These are phyloP conservation scores for Mellivora capensis DNA, from an alignment of 2,113 vertebrate species.

Conservation along the genomic window DNA sequence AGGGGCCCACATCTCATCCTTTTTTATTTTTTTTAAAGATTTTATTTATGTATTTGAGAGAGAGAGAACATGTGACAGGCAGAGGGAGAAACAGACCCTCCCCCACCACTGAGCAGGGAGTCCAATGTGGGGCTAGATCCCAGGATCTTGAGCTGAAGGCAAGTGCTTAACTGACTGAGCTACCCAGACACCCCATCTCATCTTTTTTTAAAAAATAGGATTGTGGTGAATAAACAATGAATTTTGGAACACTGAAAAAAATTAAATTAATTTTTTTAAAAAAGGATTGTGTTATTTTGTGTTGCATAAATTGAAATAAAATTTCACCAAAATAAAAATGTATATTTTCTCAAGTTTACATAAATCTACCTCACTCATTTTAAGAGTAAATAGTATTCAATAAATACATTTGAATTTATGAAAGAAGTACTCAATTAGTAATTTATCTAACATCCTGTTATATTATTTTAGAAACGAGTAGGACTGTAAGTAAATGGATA, in stretches of 20 bases:
- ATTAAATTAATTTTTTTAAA: background rate
- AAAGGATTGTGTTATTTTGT: background rate
- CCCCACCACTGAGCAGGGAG: too few relatives aligned
- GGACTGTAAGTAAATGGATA: background rate
- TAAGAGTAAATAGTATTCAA: background rate
- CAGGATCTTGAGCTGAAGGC: too few relatives aligned
- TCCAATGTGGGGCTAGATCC: too few relatives aligned
- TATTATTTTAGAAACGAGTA: background rate
- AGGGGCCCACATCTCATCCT: background rate
- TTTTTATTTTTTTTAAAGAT: background rate
- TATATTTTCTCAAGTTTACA: background rate
- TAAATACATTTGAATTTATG: background rate
- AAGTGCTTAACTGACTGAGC: too few relatives aligned
- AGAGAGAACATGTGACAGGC: too few relatives aligned
- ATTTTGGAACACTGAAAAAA: too few relatives aligned
- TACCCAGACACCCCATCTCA: background rate
- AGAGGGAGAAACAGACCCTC: too few relatives aligned
- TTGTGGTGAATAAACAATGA: too few relatives aligned
- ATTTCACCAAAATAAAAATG: background rate
- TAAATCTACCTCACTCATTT: background rate
- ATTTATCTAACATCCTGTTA: background rate
- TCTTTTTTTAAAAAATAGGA: background rate
- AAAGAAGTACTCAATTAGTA: background rate
- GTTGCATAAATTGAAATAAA: background rate
- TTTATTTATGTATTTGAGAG: too few relatives aligned